A percentile compares a stretch with the other conserved stretches of the same genome.
phyloP scores from a whole-genome alignment of 1,140 invertebrate genomes.

The Nilaparvata lugens region DNA sequence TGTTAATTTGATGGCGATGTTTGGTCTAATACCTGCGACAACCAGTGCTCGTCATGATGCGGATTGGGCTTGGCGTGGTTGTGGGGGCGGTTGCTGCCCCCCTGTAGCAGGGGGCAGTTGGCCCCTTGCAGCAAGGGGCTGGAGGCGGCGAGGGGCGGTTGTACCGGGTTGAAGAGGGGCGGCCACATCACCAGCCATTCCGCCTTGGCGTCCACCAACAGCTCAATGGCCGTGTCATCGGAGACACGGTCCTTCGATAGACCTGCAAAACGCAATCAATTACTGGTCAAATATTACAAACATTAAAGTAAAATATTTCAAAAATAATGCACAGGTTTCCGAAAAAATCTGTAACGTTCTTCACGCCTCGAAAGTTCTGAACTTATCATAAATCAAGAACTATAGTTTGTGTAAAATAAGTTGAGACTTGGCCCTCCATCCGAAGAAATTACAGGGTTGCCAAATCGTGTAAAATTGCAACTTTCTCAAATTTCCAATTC shows the following conservation, averaged over 20 bases:
- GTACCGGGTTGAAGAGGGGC: slow-evolving; percentile 51
- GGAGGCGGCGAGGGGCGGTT: slow-evolving; percentile 28
- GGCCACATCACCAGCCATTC: slow-evolving; percentile 78
- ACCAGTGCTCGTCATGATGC: slow-evolving; percentile 30
- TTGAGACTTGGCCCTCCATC: too few species aligned
- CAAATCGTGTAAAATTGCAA: too few species aligned
- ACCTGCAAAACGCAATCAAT: slow-evolving; percentile 37
- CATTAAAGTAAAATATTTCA: too few species aligned
- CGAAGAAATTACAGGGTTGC: too few species aligned
- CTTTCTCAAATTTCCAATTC: too few species aligned
- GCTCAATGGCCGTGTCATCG: slow-evolving; percentile 81
- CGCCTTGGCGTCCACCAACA: slow-evolving; percentile 74
- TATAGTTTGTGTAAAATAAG: too few species aligned
- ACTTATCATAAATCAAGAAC: too few species aligned
- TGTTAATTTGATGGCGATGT: too few species aligned
- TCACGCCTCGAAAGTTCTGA: too few species aligned
- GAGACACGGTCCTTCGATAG: slow-evolving; percentile 80
- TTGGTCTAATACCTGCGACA: slow-evolving; percentile 29
- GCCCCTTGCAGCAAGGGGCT: slow-evolving; percentile 22
- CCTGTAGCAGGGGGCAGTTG: slow-evolving; percentile 8
- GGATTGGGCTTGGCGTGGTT: not conserved
- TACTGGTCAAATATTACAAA: too few species aligned
- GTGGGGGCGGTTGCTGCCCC: not conserved
- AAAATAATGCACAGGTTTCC: too few species aligned
- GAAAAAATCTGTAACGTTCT: too few species aligned